Base-by-base conservation (phyloP, 1,140 invertebrate species). In the Steinernema khuongi region DNA sequence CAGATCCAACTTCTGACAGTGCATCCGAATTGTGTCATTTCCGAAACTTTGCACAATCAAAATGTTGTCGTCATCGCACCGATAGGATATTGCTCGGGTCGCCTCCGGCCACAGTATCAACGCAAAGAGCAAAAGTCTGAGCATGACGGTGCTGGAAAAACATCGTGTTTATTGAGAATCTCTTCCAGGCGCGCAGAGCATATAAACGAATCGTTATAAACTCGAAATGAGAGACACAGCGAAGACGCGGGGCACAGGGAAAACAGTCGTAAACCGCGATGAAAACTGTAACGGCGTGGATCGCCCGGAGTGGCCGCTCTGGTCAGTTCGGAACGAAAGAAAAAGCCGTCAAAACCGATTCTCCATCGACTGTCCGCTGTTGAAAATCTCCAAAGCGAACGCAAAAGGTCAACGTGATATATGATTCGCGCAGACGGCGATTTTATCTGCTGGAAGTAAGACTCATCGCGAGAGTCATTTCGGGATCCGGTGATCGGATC, bases 1-100 rank as follows among this genome's bases (percentile, higher is more conserved):
- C 11, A 84, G 66, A 44, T 84, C 77, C 4, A 85, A 50, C 22
- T 74, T 73, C 67, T 85, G 84, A 75, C 83, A 84, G 71, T 84
- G 83, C 83, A 84, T 84, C 72, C 83, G 79, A 66, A 84, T 84
- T n/a, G 83, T 84, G 67, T 84, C 83, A 76, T 84, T 84, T 18
- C 83, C 83, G 68, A 84, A 84, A 1, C 66, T 79, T 74, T 84
- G 83, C 4, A 84, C 83, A 22, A 84, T 83, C 14, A 84, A 67
- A 22, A 84, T 80, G 36, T 81, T 79, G 71, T 83, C 75, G 26
- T 82, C 78, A 67, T 81, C 81, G 68, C 80, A 81, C 32, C 80
- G 77, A 67, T 81, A 81, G 4, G 80, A 31, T 68, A 68, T 68
- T 30, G 67, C 50, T 60, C 26, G 50, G 14, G 26, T 60, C 50